These are phyloP conservation scores for Clostera curtula DNA, from an alignment of 2,888 invertebrate genomes.

Conservation along the genomic window DNA sequence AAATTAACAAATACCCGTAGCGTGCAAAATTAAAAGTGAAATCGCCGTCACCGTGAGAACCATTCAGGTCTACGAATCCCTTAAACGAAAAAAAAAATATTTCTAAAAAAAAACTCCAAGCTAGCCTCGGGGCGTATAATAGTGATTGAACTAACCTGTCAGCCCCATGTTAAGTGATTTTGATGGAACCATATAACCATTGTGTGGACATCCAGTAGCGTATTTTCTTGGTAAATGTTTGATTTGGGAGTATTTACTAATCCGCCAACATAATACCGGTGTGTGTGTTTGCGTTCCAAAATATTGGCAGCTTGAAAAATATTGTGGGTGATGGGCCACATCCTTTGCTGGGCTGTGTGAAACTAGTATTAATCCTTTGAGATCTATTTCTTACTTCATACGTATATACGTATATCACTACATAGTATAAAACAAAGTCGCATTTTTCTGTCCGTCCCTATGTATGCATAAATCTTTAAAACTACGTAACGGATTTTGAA, in stretches of 20 bases:
- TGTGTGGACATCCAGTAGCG: slow-evolving; percentile 66
- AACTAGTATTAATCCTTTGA: too few species aligned
- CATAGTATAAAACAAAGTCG: too few species aligned
- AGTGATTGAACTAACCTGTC: slow-evolving; percentile 74
- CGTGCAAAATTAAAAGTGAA: slow-evolving; percentile 31
- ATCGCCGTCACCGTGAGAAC: slow-evolving; percentile 55
- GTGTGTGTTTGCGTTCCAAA: slow-evolving; percentile 45
- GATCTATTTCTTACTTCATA: too few species aligned
- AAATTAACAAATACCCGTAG: slow-evolving; percentile 11
- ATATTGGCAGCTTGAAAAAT: slow-evolving; percentile 41
- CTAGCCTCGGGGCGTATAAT: slow-evolving; percentile 62
- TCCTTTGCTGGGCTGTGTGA: too few species aligned
- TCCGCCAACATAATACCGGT: slow-evolving; percentile 40
- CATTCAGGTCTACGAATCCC: slow-evolving; percentile 42
- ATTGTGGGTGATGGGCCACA: slow-evolving; percentile 33
- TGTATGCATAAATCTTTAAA: too few species aligned
- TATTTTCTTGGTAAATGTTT: slow-evolving; percentile 71
- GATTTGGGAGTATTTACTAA: slow-evolving; percentile 65
- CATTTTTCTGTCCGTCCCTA: too few species aligned
- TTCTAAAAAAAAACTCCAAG: slow-evolving; percentile 60
- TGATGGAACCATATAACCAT: slow-evolving; percentile 58
- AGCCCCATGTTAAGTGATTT: slow-evolving; percentile 74
- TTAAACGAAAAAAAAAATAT: slow-evolving; percentile 47
- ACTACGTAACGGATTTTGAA: too few species aligned
- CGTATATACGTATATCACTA: too few species aligned